Conservation (phyloP, 2,888 invertebrate genomes). For the Drosophila subsilvestris region DNA sequence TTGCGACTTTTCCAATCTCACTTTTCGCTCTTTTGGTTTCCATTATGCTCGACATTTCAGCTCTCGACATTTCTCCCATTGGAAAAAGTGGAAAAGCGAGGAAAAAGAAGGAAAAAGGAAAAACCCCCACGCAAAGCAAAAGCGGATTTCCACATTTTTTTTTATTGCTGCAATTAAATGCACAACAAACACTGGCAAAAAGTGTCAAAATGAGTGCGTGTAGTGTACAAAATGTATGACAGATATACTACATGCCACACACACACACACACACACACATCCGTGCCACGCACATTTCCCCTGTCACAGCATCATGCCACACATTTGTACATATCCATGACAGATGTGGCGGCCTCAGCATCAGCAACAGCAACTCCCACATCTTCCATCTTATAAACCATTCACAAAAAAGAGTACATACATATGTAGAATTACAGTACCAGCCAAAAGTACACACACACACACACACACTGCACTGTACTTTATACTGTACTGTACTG, state of each 20-base stretch:
- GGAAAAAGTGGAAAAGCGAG: too few relatives aligned
- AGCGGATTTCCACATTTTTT: conserved; percentile 13
- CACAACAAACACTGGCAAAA: conserved; percentile 57
- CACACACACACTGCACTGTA: conserved; percentile 16
- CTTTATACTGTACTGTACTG: neutral
- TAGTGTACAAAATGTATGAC: conserved; percentile 57
- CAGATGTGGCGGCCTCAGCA: neutral
- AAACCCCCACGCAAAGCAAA: conserved; percentile 16
- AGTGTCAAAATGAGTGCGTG: conserved; percentile 56
- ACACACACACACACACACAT: neutral
- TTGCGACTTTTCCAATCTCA: conserved; percentile 26
- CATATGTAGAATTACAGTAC: conserved; percentile 24
- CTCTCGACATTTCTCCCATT: neutral
- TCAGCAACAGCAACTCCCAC: neutral
- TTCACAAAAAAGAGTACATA: neutral
- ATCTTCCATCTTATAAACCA: neutral
- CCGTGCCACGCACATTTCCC: conserved; percentile 2
- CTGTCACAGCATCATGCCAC: conserved; percentile 21
- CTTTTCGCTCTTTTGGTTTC: conserved; percentile 31
- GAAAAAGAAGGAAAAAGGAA: neutral
- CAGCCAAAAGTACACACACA: conserved; percentile 31
- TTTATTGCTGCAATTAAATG: conserved; percentile 68
- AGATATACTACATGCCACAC: conserved; percentile 28
- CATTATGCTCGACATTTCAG: conserved; percentile 30
- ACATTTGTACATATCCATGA: neutral